Conservation (phyloP, 1,140 invertebrate genomes). For the Leptinotarsa texana region DNA sequence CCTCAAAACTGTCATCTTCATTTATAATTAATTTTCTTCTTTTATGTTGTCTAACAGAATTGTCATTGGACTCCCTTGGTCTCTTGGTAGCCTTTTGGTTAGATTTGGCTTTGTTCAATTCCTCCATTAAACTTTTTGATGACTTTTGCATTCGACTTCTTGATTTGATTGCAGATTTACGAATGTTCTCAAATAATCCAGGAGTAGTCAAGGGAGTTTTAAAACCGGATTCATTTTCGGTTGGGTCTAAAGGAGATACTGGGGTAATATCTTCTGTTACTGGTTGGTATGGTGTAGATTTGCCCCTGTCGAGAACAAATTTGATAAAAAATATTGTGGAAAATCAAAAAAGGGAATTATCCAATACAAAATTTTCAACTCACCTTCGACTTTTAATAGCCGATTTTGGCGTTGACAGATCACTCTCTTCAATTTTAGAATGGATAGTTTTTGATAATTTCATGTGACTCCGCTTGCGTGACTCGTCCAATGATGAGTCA, state of each 20-base stretch:
- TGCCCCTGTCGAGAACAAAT: conserved; percentile 1
- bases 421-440: conserved; percentile 3
- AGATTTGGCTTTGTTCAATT: conserved; percentile 10
- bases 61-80: conserved; percentile 18
- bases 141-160: conserved; percentile 20
- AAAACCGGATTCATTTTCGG: conserved; percentile 24
- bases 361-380: background rate
- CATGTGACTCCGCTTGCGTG: background rate
- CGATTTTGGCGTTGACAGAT: conserved; percentile 30
- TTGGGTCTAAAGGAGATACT: conserved; percentile 29
- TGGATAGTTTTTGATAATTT: conserved; percentile 9
- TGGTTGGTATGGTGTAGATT: conserved; percentile 30
- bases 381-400: conserved; percentile 23
- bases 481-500: background rate
- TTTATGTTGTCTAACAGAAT: conserved; percentile 11
- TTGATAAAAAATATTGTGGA: background rate
- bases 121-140: background rate
- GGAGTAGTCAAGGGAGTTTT: conserved; percentile 41
- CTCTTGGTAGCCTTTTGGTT: conserved; percentile 15
- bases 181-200: conserved; percentile 36
- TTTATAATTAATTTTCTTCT: conserved; percentile 13
- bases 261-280: conserved; percentile 36
- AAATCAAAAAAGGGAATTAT: background rate
- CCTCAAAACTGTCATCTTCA: conserved; percentile 15
- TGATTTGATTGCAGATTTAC: conserved; percentile 31